phyloP scores from a whole-genome alignment of 2,797 vertebrate genomes.

The Mycteria americana region DNA sequence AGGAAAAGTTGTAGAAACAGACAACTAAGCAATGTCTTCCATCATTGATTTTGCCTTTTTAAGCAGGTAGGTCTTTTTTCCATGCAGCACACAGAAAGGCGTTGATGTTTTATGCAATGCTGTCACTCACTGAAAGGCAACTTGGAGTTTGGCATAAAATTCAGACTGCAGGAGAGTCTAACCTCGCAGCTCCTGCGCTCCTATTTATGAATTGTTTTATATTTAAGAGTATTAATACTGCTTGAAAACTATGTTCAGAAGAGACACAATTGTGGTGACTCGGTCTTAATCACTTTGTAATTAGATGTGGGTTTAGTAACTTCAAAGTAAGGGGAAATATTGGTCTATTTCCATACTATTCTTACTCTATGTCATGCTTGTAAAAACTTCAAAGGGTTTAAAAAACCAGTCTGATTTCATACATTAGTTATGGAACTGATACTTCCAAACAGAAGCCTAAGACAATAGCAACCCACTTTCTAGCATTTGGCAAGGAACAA shows the following conservation, averaged over 20 bases:
- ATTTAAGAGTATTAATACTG: background rate
- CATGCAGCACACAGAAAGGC: background rate
- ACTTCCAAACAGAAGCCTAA: background rate
- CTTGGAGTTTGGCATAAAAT: background rate
- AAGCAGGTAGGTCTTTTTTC: background rate
- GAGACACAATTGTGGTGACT: background rate
- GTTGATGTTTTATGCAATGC: conserved; percentile 32
- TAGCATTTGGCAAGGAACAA: background rate
- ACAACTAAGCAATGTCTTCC: conserved; percentile 16
- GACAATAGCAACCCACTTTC: conserved; percentile 9
- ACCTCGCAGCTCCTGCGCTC: background rate
- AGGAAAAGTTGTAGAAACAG: conserved; percentile 12
- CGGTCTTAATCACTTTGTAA: conserved; percentile 43
- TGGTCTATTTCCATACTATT: background rate
- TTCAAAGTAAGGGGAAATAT: conserved; percentile 40
- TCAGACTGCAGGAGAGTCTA: background rate
- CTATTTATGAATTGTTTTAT: background rate
- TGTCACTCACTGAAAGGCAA: background rate
- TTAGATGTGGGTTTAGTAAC: conserved; percentile 38
- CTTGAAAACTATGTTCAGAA: background rate
- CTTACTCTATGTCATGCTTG: background rate
- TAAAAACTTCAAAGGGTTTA: conserved; percentile 53
- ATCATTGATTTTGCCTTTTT: background rate
- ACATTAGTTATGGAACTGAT: conserved; percentile 20
- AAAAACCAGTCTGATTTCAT: conserved; percentile 17